Evolutionary conservation across 2,888 invertebrate genomes (phyloP), one percentile per base, ranked within the genome.

Genomic region (Hyposoter didymator): DNA sequence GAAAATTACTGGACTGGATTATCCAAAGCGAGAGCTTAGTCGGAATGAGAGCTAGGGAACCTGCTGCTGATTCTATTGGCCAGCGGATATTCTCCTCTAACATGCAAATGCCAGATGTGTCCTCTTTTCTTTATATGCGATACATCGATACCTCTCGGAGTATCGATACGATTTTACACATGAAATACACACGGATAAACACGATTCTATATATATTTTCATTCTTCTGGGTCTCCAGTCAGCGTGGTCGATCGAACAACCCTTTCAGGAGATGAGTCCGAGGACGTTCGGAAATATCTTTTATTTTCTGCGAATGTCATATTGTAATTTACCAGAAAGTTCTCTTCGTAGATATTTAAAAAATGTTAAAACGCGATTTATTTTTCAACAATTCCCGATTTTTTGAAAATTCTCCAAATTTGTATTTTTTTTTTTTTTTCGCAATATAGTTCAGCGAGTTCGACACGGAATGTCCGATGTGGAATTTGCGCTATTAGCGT

Each of bases 31-130:
- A 70, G 76, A 72, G 76, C 17, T 64, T 66, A 70, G 43, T 52
- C 32, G 39, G 10, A 39, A 73, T 35, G 72, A 55, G 55, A 73
- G n/a, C n/a, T n/a, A n/a, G 55, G 19, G 22, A 39, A 17, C 74
- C 75, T 35, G 19, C 43, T 32, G 69, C 74, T 74, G 78, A 70
- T 78, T 73, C 75, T 83, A 86, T 83, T 87, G 87, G 84, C 86
- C 85, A 67, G 85, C 79, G 72, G 87, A 87, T 88, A 66, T 76
- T 80, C 72, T 52, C 59, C 66, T 64, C 66, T 28, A 59, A 80
- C 82, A 84, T 88, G 87, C 84, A 87, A 88, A 84, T 84, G 85
- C 88, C 88, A 88, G 88, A 88, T 88, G 88, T 84, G 87, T 84
- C 74, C 52, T 28, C 75, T 83, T 84, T 88, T 87, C 88, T 88